Percentiles rank a stretch among this genome's conserved stretches.
These are phyloP conservation scores for Valencia hispanica DNA, from an alignment of 2,797 vertebrate species.

Conservation along the genomic window DNA sequence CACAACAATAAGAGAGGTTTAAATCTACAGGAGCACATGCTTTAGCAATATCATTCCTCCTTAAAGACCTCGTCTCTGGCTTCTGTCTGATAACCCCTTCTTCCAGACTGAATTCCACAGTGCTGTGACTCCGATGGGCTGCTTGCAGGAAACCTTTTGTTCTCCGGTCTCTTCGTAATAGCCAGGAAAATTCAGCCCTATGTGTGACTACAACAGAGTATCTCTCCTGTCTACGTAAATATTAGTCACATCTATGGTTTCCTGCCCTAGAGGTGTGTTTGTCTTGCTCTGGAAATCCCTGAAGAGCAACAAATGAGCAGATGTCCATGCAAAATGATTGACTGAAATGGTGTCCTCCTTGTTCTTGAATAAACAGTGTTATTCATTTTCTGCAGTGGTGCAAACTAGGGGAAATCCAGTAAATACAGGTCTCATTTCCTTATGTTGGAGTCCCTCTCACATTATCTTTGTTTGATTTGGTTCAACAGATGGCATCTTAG, in stretches of 20 bases:
- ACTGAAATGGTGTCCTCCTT: constrained; percentile 31
- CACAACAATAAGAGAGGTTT: constrained; percentile 9
- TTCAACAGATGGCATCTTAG: too few relatives aligned
- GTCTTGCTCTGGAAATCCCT: constrained; percentile 44
- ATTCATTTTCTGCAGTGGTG: constrained; percentile 11
- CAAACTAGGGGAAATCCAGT: background rate
- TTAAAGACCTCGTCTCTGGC: constrained; percentile 27
- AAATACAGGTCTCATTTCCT: background rate
- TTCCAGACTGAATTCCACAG: constrained; percentile 31
- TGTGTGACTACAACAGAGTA: constrained; percentile 61
- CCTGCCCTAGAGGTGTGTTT: constrained; percentile 53
- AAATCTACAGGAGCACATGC: constrained; percentile 4
- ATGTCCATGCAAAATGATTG: constrained; percentile 62
- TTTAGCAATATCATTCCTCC: constrained; percentile 21
- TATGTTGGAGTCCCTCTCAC: background rate
- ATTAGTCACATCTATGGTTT: constrained; percentile 60
- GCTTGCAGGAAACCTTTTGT: constrained; percentile 76
- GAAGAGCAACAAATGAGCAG: constrained; percentile 61
- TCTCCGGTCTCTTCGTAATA: constrained; percentile 70
- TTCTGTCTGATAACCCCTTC: constrained; percentile 39
- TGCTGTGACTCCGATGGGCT: constrained; percentile 45
- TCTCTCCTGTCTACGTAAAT: constrained; percentile 72
- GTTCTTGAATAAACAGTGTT: constrained; percentile 16
- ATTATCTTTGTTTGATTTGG: background rate
- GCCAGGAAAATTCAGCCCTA: constrained; percentile 64